A percentile compares a stretch with the other conserved stretches of the same genome.
These are phyloP conservation scores for Chrosomus eos DNA, from an alignment of 2,797 vertebrate genomes.

Conservation along the genomic window DNA sequence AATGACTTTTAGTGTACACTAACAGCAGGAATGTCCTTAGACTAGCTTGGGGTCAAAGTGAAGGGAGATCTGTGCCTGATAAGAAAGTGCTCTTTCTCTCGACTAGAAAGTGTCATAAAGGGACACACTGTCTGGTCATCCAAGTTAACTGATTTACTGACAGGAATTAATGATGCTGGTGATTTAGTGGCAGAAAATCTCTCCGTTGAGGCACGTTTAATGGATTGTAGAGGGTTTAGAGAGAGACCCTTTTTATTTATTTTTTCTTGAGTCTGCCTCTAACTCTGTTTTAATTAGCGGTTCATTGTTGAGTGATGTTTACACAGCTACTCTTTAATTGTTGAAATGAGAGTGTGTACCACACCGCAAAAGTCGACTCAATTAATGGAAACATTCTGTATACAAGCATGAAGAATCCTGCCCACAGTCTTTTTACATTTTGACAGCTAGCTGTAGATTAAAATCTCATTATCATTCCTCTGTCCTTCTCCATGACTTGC, in stretches of 20 bases:
- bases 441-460: conserved; percentile 42
- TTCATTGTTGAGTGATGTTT: conserved; percentile 28
- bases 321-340: conserved; percentile 24
- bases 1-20: conserved; percentile 30
- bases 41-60: conserved; percentile 9
- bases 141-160: conserved; percentile 30
- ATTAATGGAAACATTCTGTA: conserved; percentile 10
- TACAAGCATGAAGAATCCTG: neutral
- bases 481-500: conserved; percentile 27
- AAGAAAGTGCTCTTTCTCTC: conserved; percentile 17
- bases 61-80: conserved; percentile 15
- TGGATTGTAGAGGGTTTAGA: neutral
- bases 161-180: conserved; percentile 10
- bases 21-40: conserved; percentile 5
- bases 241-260: neutral
- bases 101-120: conserved; percentile 28
- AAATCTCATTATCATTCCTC: conserved; percentile 36
- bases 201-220: neutral
- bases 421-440: conserved; percentile 8
- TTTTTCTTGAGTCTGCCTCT: neutral
- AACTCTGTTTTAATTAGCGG: neutral
- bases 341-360: conserved; percentile 8
- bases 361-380: neutral
- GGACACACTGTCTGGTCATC: conserved; percentile 15
- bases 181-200: conserved; percentile 24